Evolutionary conservation across 1,140 invertebrate species (phyloP), one percentile per base, ranked within the genome.

Genomic region (Trypoxylus dichotomus): DNA sequence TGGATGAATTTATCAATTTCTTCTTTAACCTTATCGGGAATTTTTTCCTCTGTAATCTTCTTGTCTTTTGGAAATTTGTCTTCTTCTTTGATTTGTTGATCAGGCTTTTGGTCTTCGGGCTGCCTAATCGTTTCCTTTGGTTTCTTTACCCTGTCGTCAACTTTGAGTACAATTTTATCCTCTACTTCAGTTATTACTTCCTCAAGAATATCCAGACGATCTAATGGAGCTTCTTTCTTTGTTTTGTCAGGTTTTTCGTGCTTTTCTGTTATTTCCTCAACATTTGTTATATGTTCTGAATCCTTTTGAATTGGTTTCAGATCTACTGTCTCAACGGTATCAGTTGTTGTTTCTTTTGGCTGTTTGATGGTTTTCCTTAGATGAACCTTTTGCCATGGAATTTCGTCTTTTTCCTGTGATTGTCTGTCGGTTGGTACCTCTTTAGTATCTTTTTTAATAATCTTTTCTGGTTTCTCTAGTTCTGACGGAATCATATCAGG

Each of bases 341-440:
- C 86, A 79, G 85, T 87, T 2, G 82, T 80, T 72, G 85, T 77
- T 60, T 87, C 85, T 58, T 84, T 85, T 21, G 81, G 78, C 27
- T 83, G 76, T 6, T 83, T 85, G 0, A 82, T 82, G 11, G 87
- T 82, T 81, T 85, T 87, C 79, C 88, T 89, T 19, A 90, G 79
- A 10, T 83, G 79, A 37, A 89, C 84, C 78, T 84, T 83, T 83
- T 90, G 88, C 88, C 88, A 89, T 7, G 88, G 87, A 15, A 77
- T 21, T 63, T 71, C 11, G 25, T 37, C 76, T 7, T 75, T 78
- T 58, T 63, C 5, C 10, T 37, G 32, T 37, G 10, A 7, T 37
- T 37, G 1, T 37, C 10, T 37, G 32, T 37, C 32, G 10, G 10
- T 37, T 37, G 32, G 32, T 37, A n/a, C n/a, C n/a, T n/a, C n/a